A percentile compares a stretch with the other conserved stretches of the same genome.
phyloP scores from a whole-genome alignment of 2,888 invertebrate species.

The Cacoxenus indagator region DNA sequence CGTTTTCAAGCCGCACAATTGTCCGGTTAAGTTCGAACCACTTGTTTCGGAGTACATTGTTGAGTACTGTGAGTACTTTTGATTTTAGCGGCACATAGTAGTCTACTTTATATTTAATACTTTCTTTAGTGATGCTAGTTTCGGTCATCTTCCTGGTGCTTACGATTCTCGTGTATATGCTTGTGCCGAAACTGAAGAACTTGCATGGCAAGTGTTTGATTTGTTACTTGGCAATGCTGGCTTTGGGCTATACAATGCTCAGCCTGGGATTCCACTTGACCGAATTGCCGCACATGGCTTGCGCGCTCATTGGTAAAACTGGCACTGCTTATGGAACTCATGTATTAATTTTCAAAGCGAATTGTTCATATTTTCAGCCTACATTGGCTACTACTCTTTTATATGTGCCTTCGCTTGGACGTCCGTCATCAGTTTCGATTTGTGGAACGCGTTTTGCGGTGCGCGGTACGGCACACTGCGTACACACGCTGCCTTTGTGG shows the following conservation, averaged over 20 bases:
- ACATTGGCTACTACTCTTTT: constrained; percentile 76
- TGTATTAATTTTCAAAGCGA: neutral
- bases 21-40: neutral
- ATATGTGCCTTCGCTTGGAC: constrained; percentile 87
- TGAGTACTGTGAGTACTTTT: neutral
- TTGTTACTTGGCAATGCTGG: constrained; percentile 78
- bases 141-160: constrained; percentile 79
- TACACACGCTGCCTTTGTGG: constrained; percentile 46
- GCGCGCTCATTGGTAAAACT: neutral
- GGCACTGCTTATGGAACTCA: neutral
- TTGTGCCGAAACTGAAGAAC: constrained; percentile 78
- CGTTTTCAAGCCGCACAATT: neutral
- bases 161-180: constrained; percentile 79
- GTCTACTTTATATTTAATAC: neutral
- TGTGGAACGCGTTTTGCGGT: constrained; percentile 75
- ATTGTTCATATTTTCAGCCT: constrained; percentile 44
- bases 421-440: constrained; percentile 87
- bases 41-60: neutral
- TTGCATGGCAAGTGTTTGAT: constrained; percentile 79
- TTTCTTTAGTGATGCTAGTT: constrained; percentile 75
- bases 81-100: neutral
- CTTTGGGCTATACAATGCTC: constrained; percentile 73
- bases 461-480: constrained; percentile 35
- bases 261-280: constrained; percentile 71
- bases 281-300: neutral